Percentiles rank a stretch among this genome's conserved stretches.
Evolutionary conservation across 2,888 invertebrate genomes (phyloP).

Genomic region (Trachelus stipa): DNA sequence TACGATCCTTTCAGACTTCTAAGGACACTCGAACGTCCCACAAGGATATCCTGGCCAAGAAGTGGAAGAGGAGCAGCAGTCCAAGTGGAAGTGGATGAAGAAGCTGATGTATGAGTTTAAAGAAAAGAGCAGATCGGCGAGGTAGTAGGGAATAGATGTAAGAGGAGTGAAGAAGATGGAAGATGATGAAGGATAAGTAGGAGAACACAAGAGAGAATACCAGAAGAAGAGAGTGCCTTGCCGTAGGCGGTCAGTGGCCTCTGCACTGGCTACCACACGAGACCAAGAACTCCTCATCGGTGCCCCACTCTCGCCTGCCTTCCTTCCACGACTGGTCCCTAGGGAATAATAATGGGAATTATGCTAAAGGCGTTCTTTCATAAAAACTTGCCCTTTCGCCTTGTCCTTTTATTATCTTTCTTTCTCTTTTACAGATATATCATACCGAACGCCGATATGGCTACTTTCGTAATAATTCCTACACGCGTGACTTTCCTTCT

Average conservation of each 20-base stretch:
- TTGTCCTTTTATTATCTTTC: not conserved
- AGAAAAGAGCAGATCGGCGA: constrained; percentile 3
- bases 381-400: constrained; percentile 12
- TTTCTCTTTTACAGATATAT: not conserved
- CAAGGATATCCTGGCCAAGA: not conserved
- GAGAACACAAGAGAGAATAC: constrained; percentile 25
- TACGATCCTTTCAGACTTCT: not conserved
- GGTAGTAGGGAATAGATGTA: not conserved
- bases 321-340: constrained; percentile 15
- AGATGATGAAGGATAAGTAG: constrained; percentile 30
- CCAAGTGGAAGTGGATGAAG: not conserved
- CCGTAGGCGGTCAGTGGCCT: constrained; percentile 66
- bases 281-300: constrained; percentile 28
- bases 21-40: not conserved
- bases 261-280: constrained; percentile 50
- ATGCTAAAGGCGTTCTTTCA: constrained; percentile 21
- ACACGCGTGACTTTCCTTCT: not conserved
- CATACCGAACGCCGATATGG: not conserved
- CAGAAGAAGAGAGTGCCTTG: constrained; percentile 55
- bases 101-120: not conserved
- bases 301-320: constrained; percentile 26
- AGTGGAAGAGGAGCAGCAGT: not conserved
- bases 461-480: not conserved
- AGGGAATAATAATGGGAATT: constrained; percentile 52
- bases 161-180: not conserved